phyloP scores from a whole-genome alignment of 2,113 vertebrate genomes.

The Scartelaos histophorus region DNA sequence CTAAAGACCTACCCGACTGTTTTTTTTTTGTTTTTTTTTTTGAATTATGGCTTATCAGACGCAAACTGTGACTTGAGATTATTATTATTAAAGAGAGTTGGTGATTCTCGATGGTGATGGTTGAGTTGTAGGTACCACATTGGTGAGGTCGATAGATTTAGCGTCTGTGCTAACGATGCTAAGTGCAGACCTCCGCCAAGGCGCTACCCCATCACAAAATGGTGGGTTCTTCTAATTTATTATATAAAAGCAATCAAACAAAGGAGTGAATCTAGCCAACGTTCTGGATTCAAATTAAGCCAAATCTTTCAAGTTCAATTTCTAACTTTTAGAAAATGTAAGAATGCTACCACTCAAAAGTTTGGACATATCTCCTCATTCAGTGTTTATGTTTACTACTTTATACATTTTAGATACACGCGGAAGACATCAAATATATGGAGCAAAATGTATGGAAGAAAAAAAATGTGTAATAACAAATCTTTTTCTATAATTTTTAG shows the following conservation, averaged over 20 bases:
- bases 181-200: too few species aligned
- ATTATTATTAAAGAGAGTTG: conserved; percentile 53
- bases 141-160: not conserved
- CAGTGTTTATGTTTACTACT: too few species aligned
- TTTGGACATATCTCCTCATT: not conserved
- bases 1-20: conserved; percentile 43
- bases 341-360: not conserved
- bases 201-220: not conserved
- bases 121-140: not conserved
- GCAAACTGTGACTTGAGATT: conserved; percentile 67
- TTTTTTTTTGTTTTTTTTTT: conserved; percentile 15
- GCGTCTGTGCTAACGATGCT: too few species aligned
- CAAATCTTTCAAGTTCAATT: not conserved
- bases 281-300: not conserved
- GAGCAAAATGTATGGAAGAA: too few species aligned
- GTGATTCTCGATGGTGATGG: conserved; percentile 23
- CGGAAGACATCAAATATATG: too few species aligned
- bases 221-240: not conserved
- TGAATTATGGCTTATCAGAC: conserved; percentile 65
- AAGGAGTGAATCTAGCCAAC: not conserved
- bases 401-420: too few species aligned
- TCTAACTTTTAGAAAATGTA: too few species aligned
- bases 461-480: too few species aligned
- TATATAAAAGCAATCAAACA: not conserved
- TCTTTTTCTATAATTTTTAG: too few species aligned